Evolutionary conservation across 2,113 vertebrate genomes (phyloP), one percentile per base, ranked within the genome.

Genomic region (Procavia capensis): DNA sequence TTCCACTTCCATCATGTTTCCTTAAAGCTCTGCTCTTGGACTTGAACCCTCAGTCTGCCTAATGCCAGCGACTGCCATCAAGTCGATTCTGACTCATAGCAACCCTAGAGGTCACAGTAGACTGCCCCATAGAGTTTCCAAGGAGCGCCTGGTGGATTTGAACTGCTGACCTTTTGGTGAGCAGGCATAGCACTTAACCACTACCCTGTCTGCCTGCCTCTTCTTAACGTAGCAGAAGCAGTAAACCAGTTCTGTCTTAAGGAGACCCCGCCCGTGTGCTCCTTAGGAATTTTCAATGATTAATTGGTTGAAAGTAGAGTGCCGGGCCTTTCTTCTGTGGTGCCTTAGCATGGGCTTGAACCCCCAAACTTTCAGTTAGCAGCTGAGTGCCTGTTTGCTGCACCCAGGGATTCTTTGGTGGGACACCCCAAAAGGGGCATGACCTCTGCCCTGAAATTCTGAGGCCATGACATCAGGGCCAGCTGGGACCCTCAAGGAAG

Each of bases 361-460:
- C 66, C 16, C 5, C 34, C 66, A 68, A 4, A 5, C 19, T 36
- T 70, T 70, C 20, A 8, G n/a, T 36, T n/a, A 70, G n/a, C 20
- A 70, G 31, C 20, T 16, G 2, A 36, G 17, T 7, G n/a, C n/a
- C 17, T 19, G 16, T 70, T 70, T 70, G n/a, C 68, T 36, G n/a
- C n/a, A 20, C n/a, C 68, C 68, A 70, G n/a, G n/a, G 68, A 70
- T 20, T 70, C 66, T 19, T 16, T 10, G 45, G 34, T 9, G 36
- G 50, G 81, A 10, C 8, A 9, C 31, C 7, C 39, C n/a, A 27
- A 24, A 47, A 19, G 29, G 59, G 0, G 0, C 16, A 36, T 66
- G 36, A 9, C 2, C 9, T 16, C 31, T 43, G 9, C 8, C 78
- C 27, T 14, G n/a, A 43, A 39, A 41, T 17, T 8, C 34, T 17